Percentiles rank a stretch among this genome's conserved stretches.
phyloP scores from a whole-genome alignment of 30 jellyfish, hydroid and myxozoan genomes.

The Cassiopea xamachana region DNA sequence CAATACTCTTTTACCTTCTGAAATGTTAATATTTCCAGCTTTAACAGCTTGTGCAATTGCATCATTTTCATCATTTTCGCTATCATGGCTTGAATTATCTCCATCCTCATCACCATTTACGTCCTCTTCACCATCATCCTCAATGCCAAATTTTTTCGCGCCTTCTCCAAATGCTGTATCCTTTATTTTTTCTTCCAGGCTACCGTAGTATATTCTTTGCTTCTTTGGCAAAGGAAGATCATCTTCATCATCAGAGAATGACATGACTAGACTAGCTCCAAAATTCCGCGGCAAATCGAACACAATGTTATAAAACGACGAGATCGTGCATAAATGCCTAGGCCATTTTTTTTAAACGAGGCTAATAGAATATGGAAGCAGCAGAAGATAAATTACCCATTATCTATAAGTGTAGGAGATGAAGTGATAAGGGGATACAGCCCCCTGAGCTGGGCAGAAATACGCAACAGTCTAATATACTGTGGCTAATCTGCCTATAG shows the following conservation, averaged over 20 bases:
- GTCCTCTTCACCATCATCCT: constrained; percentile 10
- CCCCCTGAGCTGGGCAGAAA: too few species aligned
- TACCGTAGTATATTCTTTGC: constrained; percentile 91
- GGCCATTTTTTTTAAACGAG: too few species aligned
- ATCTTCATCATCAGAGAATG: constrained; percentile 88
- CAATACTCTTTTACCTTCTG: constrained; percentile 36
- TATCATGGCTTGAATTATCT: constrained; percentile 29
- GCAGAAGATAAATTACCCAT: too few species aligned
- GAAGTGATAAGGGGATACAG: too few species aligned
- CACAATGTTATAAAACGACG: too few species aligned
- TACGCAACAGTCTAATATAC: too few species aligned
- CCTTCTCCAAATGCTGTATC: constrained; percentile 35
- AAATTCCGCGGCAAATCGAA: neutral
- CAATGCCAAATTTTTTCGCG: neutral
- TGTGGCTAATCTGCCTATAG: too few species aligned
- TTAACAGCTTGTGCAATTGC: constrained; percentile 69
- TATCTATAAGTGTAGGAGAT: too few species aligned
- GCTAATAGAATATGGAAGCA: too few species aligned
- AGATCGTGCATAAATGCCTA: too few species aligned
- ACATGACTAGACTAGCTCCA: constrained; percentile 20
- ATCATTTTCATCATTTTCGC: constrained; percentile 27
- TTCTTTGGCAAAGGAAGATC: constrained; percentile 82
- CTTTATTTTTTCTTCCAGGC: constrained; percentile 92
- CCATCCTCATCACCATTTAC: constrained; percentile 42
- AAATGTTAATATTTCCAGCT: constrained; percentile 74